These are phyloP conservation scores for Leucopternis melanops DNA, from an alignment of 2,113 vertebrate species.

Conservation along the genomic window DNA sequence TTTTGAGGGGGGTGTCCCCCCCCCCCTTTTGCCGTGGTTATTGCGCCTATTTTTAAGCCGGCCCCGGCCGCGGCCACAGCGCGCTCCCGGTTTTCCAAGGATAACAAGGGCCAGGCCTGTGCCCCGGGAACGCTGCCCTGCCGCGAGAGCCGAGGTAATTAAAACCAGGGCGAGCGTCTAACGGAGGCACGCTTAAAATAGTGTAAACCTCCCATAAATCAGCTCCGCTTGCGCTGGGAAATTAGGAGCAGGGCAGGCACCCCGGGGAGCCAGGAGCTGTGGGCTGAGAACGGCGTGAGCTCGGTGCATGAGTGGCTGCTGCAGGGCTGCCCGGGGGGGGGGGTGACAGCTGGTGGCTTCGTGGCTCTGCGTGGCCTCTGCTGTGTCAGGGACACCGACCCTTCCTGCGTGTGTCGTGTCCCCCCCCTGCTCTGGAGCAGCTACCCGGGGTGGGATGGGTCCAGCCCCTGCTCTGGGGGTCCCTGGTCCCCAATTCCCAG, in stretches of 20 bases:
- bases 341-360: background rate
- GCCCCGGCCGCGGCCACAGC: background rate
- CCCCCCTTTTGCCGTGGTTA: background rate
- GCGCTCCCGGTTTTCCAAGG: conserved; percentile 23
- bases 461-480: background rate
- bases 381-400: background rate
- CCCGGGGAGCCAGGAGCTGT: background rate
- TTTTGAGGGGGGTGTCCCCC: background rate
- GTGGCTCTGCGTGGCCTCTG: background rate
- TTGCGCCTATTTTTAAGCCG: background rate
- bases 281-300: background rate
- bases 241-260: background rate
- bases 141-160: conserved; percentile 38
- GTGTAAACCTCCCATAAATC: conserved; percentile 26
- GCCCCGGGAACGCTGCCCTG: conserved; percentile 29
- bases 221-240: conserved; percentile 12
- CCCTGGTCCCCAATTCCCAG: rapidly evolving
- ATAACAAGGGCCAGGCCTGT: conserved; percentile 41
- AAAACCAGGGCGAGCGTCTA: conserved; percentile 39
- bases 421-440: background rate
- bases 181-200: conserved; percentile 43
- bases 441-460: background rate
- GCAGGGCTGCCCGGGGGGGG: rapidly evolving
- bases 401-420: background rate
- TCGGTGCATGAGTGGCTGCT: background rate